A percentile compares a stretch with the other conserved stretches of the same genome.
Evolutionary conservation across 2,797 vertebrate genomes (phyloP).

Genomic region (Urophycis tenuis): DNA sequence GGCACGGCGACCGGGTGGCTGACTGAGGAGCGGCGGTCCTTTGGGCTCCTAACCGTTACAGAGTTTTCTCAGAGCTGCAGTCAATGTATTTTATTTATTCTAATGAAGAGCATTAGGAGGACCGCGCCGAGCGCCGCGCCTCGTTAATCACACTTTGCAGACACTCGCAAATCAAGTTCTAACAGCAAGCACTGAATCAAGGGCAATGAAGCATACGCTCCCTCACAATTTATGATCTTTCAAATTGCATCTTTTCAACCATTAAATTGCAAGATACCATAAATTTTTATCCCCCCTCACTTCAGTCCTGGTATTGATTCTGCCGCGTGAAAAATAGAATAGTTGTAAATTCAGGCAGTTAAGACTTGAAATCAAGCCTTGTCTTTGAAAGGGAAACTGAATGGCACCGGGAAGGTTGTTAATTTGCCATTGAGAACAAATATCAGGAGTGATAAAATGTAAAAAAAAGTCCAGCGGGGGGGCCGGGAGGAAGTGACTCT

Average conservation of each 20-base stretch:
- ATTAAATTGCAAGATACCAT: slow-evolving; percentile 99
- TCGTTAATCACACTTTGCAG: slow-evolving; percentile 99
- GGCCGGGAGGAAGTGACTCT: slow-evolving; percentile 74
- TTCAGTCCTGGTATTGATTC: slow-evolving; percentile 98
- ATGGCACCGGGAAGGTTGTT: slow-evolving; percentile 86
- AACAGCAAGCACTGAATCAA: slow-evolving; percentile 99
- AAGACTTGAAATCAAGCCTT: slow-evolving; percentile 93
- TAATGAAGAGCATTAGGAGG: slow-evolving; percentile 99
- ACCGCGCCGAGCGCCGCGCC: slow-evolving; percentile 96
- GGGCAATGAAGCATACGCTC: slow-evolving; percentile 99
- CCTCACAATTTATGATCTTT: slow-evolving; percentile 99
- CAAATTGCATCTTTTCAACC: slow-evolving; percentile 99
- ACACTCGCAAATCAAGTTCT: slow-evolving; percentile 99
- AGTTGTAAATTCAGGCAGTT: slow-evolving; percentile 96
- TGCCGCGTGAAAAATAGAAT: slow-evolving; percentile 99
- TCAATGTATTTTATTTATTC: slow-evolving; percentile 99
- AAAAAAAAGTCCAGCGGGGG: slow-evolving; percentile 92
- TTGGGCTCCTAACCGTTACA: slow-evolving; percentile 99
- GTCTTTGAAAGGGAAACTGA: slow-evolving; percentile 92
- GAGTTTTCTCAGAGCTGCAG: slow-evolving; percentile 99
- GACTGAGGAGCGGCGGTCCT: slow-evolving; percentile 88
- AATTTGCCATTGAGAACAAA: slow-evolving; percentile 99
- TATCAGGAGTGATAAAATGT: slow-evolving; percentile 96
- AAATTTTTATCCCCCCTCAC: slow-evolving; percentile 99
- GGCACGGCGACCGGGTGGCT: slow-evolving; percentile 39